Evolutionary conservation across 1,140 invertebrate genomes (phyloP).

Genomic region (Zaprionus lachaisei): DNA sequence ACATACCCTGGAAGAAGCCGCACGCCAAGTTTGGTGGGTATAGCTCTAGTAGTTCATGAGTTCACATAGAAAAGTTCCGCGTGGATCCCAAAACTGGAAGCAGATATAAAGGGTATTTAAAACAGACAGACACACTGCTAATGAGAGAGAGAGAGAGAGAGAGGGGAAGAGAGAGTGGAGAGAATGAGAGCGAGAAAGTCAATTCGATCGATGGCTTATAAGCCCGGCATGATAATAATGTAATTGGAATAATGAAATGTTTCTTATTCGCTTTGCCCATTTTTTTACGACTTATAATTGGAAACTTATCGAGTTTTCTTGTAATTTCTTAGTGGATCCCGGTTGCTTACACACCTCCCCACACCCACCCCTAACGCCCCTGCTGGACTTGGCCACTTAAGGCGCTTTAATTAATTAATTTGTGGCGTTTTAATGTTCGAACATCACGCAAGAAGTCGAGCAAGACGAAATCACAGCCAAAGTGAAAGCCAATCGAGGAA

Average conservation of each 20-base stretch:
- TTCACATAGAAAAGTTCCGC: not conserved
- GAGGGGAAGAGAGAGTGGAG: not conserved
- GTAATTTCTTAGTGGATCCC: slow-evolving; percentile 39
- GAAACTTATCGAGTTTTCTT: slow-evolving; percentile 41
- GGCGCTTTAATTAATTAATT: slow-evolving; percentile 79
- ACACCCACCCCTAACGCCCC: not conserved
- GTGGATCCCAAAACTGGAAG: not conserved
- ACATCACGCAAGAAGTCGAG: slow-evolving; percentile 59
- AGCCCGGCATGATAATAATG: slow-evolving; percentile 32
- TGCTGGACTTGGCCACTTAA: slow-evolving; percentile 38
- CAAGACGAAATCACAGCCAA: slow-evolving; percentile 34
- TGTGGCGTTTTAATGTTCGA: slow-evolving; percentile 70
- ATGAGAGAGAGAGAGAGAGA: not conserved
- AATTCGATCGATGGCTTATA: slow-evolving; percentile 9
- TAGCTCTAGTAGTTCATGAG: not conserved
- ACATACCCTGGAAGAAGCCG: not conserved
- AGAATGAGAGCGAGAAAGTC: not conserved
- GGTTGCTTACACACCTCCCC: not conserved
- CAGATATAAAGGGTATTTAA: not conserved
- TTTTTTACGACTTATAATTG: slow-evolving; percentile 36
- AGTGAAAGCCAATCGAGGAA: slow-evolving; percentile 44
- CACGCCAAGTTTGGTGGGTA: not conserved
- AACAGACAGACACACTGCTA: not conserved
- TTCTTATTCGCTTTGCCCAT: slow-evolving; percentile 3
- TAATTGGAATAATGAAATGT: slow-evolving; percentile 34